phyloP scores from a whole-genome alignment of 2,797 vertebrate species.

The Schizopygopsis pylzovi region DNA sequence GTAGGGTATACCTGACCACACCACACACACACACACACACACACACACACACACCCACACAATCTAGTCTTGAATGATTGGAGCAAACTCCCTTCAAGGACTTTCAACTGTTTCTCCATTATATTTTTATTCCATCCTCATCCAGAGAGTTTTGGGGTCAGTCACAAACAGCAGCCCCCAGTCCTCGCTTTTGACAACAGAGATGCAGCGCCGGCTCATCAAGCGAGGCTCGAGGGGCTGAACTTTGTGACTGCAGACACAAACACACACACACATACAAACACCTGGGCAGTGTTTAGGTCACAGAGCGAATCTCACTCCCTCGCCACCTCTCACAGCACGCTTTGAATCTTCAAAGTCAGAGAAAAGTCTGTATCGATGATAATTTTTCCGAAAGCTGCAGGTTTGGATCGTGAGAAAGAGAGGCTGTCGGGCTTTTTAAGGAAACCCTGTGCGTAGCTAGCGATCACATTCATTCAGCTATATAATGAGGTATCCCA shows the following conservation, averaged over 20 bases:
- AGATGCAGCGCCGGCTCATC: conserved; percentile 1
- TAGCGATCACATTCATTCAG: conserved; percentile 68
- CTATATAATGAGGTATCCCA: conserved; percentile 71
- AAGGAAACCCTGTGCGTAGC: conserved; percentile 67
- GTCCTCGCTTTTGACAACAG: conserved; percentile 44
- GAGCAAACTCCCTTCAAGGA: conserved; percentile 27
- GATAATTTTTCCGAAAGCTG: conserved; percentile 61
- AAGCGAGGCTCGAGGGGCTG: conserved; percentile 44
- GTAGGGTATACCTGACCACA: no score
- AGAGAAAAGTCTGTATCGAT: conserved; percentile 66
- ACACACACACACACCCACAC: conserved; percentile 50
- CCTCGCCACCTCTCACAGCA: conserved; percentile 52
- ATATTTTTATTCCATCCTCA: conserved; percentile 36
- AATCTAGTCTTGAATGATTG: conserved; percentile 17
- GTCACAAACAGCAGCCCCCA: conserved; percentile 37
- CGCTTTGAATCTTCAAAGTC: conserved; percentile 73
- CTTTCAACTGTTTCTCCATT: conserved; percentile 18
- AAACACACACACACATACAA: conserved; percentile 37
- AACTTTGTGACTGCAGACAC: conserved; percentile 43
- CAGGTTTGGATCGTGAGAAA: conserved; percentile 43
- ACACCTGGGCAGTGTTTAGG: conserved; percentile 38
- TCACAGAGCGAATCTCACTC: conserved; percentile 45
- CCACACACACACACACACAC: neutral
- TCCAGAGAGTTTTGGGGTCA: conserved; percentile 35
- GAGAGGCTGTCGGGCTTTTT: conserved; percentile 55